phyloP scores from a whole-genome alignment of 2,797 vertebrate genomes.

The Coreius guichenoti region DNA sequence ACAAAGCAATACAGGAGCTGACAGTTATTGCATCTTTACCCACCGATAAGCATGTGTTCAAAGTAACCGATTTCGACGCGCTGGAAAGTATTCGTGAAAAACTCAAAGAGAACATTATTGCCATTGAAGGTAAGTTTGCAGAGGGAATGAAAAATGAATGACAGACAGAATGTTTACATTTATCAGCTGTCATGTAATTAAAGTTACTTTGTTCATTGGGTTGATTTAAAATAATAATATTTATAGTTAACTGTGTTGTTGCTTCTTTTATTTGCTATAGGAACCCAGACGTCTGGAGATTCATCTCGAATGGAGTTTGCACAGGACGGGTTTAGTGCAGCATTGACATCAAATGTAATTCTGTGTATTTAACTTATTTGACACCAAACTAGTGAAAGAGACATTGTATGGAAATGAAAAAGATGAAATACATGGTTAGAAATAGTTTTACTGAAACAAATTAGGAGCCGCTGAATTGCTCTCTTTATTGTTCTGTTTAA shows the following conservation, averaged over 20 bases:
- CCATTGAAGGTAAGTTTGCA: slow-evolving; percentile 75
- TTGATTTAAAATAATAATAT: neutral
- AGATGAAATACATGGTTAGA: neutral
- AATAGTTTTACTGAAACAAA: neutral
- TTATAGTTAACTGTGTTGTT: neutral
- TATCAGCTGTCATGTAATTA: neutral
- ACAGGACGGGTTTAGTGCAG: slow-evolving; percentile 75
- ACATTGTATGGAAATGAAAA: neutral
- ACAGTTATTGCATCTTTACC: slow-evolving; percentile 66
- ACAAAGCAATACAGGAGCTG: neutral
- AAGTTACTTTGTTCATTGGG: neutral
- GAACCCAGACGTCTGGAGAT: slow-evolving; percentile 71
- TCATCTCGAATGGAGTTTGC: slow-evolving; percentile 75
- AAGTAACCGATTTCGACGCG: slow-evolving; percentile 64
- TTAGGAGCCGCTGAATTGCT: neutral
- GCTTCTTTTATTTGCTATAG: slow-evolving; percentile 54
- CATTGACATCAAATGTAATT: slow-evolving; percentile 52
- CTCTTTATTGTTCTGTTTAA: neutral
- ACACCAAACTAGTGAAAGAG: neutral
- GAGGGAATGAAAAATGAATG: neutral
- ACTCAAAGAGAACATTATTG: slow-evolving; percentile 73
- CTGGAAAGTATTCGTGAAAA: slow-evolving; percentile 63
- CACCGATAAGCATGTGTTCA: slow-evolving; percentile 51
- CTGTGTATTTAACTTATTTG: neutral
- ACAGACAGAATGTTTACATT: neutral